Evolutionary conservation across 37 sponge, comb jelly and placozoan species (phyloP), one percentile per base, ranked within the genome.

Genomic region (Trichoplax adhaerens): DNA sequence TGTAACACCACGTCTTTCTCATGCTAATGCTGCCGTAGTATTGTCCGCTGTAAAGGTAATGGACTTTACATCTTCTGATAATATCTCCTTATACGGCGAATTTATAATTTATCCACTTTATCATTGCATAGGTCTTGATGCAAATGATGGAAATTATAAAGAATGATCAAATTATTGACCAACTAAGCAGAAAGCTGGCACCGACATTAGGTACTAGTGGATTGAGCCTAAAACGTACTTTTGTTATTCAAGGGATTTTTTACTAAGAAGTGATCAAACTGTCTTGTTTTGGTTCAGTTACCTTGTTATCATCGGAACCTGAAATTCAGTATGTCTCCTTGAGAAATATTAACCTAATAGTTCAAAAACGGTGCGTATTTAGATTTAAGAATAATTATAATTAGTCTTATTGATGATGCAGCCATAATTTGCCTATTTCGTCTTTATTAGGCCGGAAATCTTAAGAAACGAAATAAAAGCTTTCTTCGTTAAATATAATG

Each of bases 401-500:
- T 60, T 60, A 60, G 12, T 60, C 12, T 60, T 60, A 12, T 60
- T 60, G 12, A 60, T 29, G 29, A 29, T 29, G 29, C 29, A 29
- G 29, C 29, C 29, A 12, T 60, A 12, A 60, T 60, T 60, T 12
- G 12, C 12, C 12, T 60, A 12, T 60, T 60, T 60, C 62, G 12
- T 60, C 12, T 12, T 29, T 62, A 56, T 12, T 65, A 92, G 89
- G 47, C 80, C 98, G 1, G 93, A 91, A 54, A 86, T 96, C 53
- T 71, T 96, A 72, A 80, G 77, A 65, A 83, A 91, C 48, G 98
- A 96, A 76, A 91, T 96, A 65, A 96, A 96, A 76, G 98, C 90
- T 48, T 96, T 96, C 93, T 96, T 91, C 77, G 98, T 96, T 61
- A 96, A 96, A 77, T 96, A 96, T 79, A 96, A 96, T 64, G 98